Evolutionary conservation across 2,888 invertebrate genomes (phyloP).

Genomic region (Hedya salicella): DNA sequence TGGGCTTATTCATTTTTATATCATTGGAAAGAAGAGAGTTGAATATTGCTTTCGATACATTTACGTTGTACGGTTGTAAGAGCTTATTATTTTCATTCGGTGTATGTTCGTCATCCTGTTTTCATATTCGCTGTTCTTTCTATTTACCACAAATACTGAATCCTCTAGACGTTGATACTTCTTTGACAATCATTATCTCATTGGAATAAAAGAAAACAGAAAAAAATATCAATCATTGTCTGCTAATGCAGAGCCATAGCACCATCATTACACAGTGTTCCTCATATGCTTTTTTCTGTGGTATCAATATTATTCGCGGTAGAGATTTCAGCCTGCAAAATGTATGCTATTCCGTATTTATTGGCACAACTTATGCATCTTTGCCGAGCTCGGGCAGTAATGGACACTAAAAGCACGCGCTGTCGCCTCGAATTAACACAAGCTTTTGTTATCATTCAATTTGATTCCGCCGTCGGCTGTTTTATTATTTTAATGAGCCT

Average conservation of each 20-base stretch:
- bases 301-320: neutral
- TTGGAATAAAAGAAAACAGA: too few relatives aligned
- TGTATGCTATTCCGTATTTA: neutral
- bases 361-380: conserved; percentile 19
- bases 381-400: conserved; percentile 34
- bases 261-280: too few relatives aligned
- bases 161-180: too few relatives aligned
- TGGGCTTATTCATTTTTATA: neutral
- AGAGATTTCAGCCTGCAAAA: neutral
- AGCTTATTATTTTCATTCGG: too few relatives aligned
- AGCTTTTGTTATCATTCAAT: conserved; percentile 84
- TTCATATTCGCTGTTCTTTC: too few relatives aligned
- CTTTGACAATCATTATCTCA: too few relatives aligned
- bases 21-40: neutral
- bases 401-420: conserved; percentile 50
- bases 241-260: too few relatives aligned
- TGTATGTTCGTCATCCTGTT: neutral
- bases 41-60: neutral
- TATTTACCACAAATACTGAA: too few relatives aligned
- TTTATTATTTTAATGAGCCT: conserved; percentile 85
- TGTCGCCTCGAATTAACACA: conserved; percentile 76
- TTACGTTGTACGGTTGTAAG: too few relatives aligned
- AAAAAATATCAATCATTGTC: too few relatives aligned
- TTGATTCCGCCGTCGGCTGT: conserved; percentile 76
- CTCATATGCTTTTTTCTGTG: too few relatives aligned